Conservation (phyloP, 1,140 invertebrate species). For the Apis dorsata region DNA sequence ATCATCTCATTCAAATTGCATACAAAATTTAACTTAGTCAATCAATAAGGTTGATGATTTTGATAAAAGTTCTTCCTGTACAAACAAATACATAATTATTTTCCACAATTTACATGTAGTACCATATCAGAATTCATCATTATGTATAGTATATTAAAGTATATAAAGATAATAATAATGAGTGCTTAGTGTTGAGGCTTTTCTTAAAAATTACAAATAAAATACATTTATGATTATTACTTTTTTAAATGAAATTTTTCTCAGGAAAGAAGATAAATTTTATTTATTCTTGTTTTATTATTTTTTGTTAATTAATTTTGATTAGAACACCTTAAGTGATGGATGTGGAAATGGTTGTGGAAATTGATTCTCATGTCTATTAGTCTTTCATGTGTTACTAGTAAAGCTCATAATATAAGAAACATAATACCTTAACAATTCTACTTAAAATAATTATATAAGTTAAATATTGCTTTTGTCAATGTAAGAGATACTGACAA, state of each 20-base stretch:
- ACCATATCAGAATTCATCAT: slow-evolving; percentile 44
- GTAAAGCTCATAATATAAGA: slow-evolving; percentile 41
- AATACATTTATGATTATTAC: slow-evolving; percentile 11
- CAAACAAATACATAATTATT: slow-evolving; percentile 49
- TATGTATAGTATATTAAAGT: slow-evolving; percentile 11
- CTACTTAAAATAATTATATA: slow-evolving; percentile 41
- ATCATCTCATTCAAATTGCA: slow-evolving; percentile 24
- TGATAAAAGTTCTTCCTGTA: slow-evolving; percentile 51
- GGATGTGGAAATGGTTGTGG: slow-evolving; percentile 32
- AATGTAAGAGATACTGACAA: slow-evolving; percentile 54
- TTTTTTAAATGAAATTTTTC: slow-evolving; percentile 9
- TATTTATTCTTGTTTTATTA: slow-evolving; percentile 1
- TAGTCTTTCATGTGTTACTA: slow-evolving; percentile 51
- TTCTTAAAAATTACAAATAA: background rate
- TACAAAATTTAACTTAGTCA: slow-evolving; percentile 47
- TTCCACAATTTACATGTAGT: slow-evolving; percentile 48
- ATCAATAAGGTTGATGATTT: slow-evolving; percentile 51
- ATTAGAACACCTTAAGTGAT: slow-evolving; percentile 11
- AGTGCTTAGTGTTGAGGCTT: slow-evolving; percentile 13
- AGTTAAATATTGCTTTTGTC: slow-evolving; percentile 53
- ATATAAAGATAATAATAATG: slow-evolving; percentile 6
- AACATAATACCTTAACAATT: slow-evolving; percentile 55
- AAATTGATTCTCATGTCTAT: slow-evolving; percentile 44
- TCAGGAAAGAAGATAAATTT: background rate
- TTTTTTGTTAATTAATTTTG: slow-evolving; percentile 11